Percentiles rank a stretch among this genome's conserved stretches.
phyloP scores from a whole-genome alignment of 1,140 invertebrate genomes.

The Agrilus planipennis region DNA sequence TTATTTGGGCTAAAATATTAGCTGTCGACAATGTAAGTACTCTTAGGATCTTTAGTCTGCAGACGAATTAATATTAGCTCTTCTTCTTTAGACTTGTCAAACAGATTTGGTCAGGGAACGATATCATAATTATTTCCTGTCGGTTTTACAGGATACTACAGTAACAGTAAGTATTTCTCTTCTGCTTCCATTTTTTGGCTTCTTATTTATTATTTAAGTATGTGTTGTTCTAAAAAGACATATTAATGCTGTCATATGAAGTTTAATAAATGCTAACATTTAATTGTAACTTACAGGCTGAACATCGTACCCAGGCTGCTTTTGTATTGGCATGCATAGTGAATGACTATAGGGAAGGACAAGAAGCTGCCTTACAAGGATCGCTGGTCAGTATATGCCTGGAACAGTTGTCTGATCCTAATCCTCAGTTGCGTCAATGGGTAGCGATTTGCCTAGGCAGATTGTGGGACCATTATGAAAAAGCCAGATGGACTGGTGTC shows the following conservation, averaged over 20 bases:
- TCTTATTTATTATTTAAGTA: too few relatives aligned
- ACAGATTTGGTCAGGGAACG: slow-evolving; percentile 90
- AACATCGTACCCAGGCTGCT: slow-evolving; percentile 79
- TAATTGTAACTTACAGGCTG: slow-evolving; percentile 52
- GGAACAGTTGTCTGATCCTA: slow-evolving; percentile 56
- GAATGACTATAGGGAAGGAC: slow-evolving; percentile 74
- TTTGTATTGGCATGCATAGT: slow-evolving; percentile 89
- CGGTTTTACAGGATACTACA: slow-evolving; percentile 72
- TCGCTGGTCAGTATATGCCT: slow-evolving; percentile 81
- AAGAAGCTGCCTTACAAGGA: slow-evolving; percentile 76
- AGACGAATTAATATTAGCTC: not conserved
- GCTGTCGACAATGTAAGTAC: slow-evolving; percentile 83
- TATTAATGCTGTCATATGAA: too few relatives aligned
- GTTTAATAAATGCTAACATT: too few relatives aligned
- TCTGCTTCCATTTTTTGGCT: too few relatives aligned
- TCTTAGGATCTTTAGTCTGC: not conserved
- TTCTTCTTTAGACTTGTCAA: slow-evolving; percentile 70
- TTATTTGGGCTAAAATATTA: slow-evolving; percentile 98
- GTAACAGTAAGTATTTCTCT: slow-evolving; percentile 54
- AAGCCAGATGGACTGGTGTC: slow-evolving; percentile 90
- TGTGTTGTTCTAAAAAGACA: too few relatives aligned
- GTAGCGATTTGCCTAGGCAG: slow-evolving; percentile 85
- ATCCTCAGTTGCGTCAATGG: slow-evolving; percentile 72
- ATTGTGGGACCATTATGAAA: slow-evolving; percentile 87
- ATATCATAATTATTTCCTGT: slow-evolving; percentile 90